Base-by-base conservation (phyloP, 1,140 invertebrate species). In the Antheraea mylitta region DNA sequence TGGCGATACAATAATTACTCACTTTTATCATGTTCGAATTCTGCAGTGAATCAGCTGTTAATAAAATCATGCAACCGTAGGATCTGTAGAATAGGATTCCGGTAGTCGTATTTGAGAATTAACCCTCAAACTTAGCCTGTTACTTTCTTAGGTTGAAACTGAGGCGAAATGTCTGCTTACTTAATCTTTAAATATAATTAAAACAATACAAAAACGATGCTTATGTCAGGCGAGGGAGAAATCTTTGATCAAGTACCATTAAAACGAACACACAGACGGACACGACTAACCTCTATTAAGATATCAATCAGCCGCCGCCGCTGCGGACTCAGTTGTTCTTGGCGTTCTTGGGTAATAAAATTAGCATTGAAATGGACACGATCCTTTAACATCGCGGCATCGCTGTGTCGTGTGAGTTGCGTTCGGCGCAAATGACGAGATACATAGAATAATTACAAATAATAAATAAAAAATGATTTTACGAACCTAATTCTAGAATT, bases 311-410 rank as follows among this genome's bases (percentile, higher is more conserved):
- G 76, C 69, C 71, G 72, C 69, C 71, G 72, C 71, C 68, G 70
- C 65, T 16, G 45, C 45, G 71, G 61, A 22, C 66, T 72, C 71
- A 69, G 72, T 79, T 67, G 37, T 66, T 65, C 63, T 68, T 63
- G 67, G 66, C 70, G 63, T 70, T 65, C 53, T 53, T 67, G 66
- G 63, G 68, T 68, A 63, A 72, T 77, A 79, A 82, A 83, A 85
- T 85, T 85, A 85, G 80, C 83, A 85, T 85, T 61, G 78, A 75
- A 85, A 85, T 82, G 78, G 78, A 76, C 66, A 66, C 65, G 64
- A 66, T 58, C 66, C 61, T 38, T 66, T 69, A 70, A 75, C 62
- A 72, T 66, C 62, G 64, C 18, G 45, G 65, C 59, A 68, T 69
- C 60, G 59, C 42, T 42, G 38, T 42, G 11, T 42, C 11, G 3